phyloP scores from a whole-genome alignment of 1,140 invertebrate species.

The Brachionus sp. region DNA sequence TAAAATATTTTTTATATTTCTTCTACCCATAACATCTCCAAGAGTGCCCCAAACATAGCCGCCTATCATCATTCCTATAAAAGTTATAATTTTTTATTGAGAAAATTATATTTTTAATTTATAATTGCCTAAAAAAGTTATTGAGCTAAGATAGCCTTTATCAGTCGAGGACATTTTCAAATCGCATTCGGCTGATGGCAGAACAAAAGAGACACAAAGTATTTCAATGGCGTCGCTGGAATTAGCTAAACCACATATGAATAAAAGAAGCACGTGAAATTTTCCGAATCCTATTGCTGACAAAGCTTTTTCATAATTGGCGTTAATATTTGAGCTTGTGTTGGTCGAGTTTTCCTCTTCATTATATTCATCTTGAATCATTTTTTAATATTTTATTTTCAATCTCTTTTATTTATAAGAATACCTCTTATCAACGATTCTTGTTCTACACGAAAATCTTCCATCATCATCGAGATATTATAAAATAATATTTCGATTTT shows the following conservation, averaged over 20 bases:
- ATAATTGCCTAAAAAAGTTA: constrained; percentile 62
- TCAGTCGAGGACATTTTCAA: constrained; percentile 76
- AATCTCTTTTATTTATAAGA: not conserved
- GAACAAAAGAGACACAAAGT: constrained; percentile 82
- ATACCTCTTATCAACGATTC: constrained; percentile 29
- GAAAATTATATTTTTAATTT: constrained; percentile 48
- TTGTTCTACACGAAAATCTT: not conserved
- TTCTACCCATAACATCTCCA: constrained; percentile 72
- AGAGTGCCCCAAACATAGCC: constrained; percentile 85
- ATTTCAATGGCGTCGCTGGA: constrained; percentile 88
- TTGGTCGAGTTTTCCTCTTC: not conserved
- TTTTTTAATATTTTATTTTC: not conserved
- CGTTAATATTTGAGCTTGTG: not conserved
- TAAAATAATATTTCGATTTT: not conserved
- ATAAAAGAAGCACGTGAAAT: constrained; percentile 81
- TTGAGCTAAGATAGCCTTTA: constrained; percentile 70
- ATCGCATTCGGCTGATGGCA: constrained; percentile 86
- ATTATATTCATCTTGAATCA: not conserved
- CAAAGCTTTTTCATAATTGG: constrained; percentile 32
- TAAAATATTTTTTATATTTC: not conserved
- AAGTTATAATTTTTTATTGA: constrained; percentile 42
- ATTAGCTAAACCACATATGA: constrained; percentile 84
- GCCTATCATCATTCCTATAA: constrained; percentile 82
- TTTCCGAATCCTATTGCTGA: constrained; percentile 71
- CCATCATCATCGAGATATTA: not conserved